A percentile compares a stretch with the other conserved stretches of the same genome.
Evolutionary conservation across 2,797 vertebrate species (phyloP).

Genomic region (Gobionotothen gibberifrons): DNA sequence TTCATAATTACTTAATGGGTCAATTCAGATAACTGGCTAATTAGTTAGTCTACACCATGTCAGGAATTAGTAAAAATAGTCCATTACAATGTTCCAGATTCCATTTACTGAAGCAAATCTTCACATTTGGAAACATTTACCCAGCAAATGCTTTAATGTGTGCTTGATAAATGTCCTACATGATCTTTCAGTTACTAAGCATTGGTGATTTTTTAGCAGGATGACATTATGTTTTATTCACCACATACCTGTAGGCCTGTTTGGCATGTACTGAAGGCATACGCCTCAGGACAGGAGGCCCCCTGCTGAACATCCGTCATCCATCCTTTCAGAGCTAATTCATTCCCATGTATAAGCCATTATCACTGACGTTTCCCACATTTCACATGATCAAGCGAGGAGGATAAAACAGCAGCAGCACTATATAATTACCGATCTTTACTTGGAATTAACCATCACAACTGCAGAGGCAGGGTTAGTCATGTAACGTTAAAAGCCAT

Average conservation of each 20-base stretch:
- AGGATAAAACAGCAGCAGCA: neutral
- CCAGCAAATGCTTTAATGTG: neutral
- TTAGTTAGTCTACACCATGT: neutral
- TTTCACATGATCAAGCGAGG: neutral
- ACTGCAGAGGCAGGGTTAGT: neutral
- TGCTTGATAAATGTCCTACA: neutral
- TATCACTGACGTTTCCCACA: slow-evolving; percentile 1
- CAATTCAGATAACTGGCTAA: neutral
- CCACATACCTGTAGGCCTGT: neutral
- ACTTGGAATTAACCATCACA: slow-evolving; percentile 15
- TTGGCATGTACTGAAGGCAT: neutral
- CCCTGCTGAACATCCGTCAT: slow-evolving; percentile 1
- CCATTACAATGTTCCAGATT: neutral
- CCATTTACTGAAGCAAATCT: neutral
- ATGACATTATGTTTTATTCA: neutral
- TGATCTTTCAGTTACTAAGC: neutral
- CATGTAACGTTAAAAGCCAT: neutral
- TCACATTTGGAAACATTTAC: neutral
- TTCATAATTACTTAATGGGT: slow-evolving; percentile 8
- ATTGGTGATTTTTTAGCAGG: neutral
- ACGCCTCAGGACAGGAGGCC: neutral
- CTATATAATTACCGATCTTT: neutral
- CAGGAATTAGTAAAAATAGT: neutral
- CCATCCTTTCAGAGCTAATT: slow-evolving; percentile 3
- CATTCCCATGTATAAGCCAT: slow-evolving; percentile 6